These are phyloP conservation scores for Decapterus maruadsi DNA, from an alignment of 2,797 vertebrate genomes.

Conservation along the genomic window DNA sequence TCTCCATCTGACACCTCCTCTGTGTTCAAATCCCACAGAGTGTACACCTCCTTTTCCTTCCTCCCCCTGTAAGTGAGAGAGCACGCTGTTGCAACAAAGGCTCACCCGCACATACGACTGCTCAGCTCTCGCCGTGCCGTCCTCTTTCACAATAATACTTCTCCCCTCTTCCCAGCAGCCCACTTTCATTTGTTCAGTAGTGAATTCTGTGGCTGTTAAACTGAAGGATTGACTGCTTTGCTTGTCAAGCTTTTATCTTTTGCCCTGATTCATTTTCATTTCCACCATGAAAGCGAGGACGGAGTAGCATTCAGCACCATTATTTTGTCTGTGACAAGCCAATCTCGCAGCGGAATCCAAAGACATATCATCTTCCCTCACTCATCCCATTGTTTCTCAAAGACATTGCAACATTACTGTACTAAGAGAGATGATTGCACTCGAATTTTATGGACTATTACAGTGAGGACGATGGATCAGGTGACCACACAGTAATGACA, in stretches of 20 bases:
- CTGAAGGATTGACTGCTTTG: constrained; percentile 79
- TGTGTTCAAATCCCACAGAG: constrained; percentile 37
- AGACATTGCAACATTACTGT: constrained; percentile 74
- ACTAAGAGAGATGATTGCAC: constrained; percentile 79
- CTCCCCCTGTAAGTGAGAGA: constrained; percentile 43
- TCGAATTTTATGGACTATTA: constrained; percentile 80
- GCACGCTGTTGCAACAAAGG: constrained; percentile 42
- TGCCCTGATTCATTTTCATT: constrained; percentile 84
- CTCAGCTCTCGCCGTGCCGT: constrained; percentile 49
- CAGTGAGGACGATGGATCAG: constrained; percentile 61
- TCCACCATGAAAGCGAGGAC: constrained; percentile 70
- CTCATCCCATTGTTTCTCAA: constrained; percentile 79
- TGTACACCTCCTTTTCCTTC: constrained; percentile 29
- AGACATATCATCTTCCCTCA: constrained; percentile 75
- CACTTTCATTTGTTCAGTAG: constrained; percentile 79
- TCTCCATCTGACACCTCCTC: constrained; percentile 43
- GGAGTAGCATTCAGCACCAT: constrained; percentile 66
- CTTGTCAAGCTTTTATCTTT: constrained; percentile 84
- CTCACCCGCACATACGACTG: constrained; percentile 45
- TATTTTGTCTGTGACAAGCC: constrained; percentile 69
- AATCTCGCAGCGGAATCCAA: constrained; percentile 60
- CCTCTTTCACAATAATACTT: constrained; percentile 67
- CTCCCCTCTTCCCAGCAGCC: constrained; percentile 72
- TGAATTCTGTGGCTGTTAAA: constrained; percentile 83
- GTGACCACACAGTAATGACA: constrained; percentile 68